Conservation (phyloP, 1,140 invertebrate species). For the Bombus affinis region DNA sequence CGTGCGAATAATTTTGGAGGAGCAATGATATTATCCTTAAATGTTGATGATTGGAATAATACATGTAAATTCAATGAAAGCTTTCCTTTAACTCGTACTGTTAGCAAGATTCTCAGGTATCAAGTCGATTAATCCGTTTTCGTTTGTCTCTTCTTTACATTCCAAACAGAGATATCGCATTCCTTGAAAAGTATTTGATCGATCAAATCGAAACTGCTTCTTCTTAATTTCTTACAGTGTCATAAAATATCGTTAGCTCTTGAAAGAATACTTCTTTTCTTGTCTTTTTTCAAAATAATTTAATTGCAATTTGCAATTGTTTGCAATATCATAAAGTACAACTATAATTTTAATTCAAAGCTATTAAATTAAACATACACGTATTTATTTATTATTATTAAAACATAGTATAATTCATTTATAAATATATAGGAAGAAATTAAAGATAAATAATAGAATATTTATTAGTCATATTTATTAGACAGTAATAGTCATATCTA, state of each 20-base stretch:
- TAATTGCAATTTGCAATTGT: neutral
- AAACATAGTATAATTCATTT: neutral
- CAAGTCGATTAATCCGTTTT: constrained; percentile 8
- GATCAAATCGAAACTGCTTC: neutral
- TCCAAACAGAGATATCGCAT: constrained; percentile 7
- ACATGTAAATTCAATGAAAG: constrained; percentile 74
- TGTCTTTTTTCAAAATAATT: too few relatives aligned
- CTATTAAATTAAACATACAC: neutral
- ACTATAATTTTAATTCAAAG: constrained; percentile 22
- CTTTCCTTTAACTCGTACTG: constrained; percentile 74
- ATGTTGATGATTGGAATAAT: constrained; percentile 87
- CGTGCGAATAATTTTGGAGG: constrained; percentile 86
- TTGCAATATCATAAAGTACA: constrained; percentile 19
- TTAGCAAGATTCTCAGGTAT: constrained; percentile 47
- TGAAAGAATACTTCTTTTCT: neutral
- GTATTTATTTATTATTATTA: constrained; percentile 23
- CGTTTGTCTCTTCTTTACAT: constrained; percentile 3
- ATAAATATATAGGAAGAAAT: neutral
- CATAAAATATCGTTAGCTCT: neutral
- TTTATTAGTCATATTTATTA: neutral
- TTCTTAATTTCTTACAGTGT: neutral
- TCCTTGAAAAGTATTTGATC: neutral
- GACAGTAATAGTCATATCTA: neutral
- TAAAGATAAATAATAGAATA: neutral
- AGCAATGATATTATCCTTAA: constrained; percentile 90